These are phyloP conservation scores for Papilio polytes DNA, from an alignment of 1,140 invertebrate genomes.

Conservation along the genomic window DNA sequence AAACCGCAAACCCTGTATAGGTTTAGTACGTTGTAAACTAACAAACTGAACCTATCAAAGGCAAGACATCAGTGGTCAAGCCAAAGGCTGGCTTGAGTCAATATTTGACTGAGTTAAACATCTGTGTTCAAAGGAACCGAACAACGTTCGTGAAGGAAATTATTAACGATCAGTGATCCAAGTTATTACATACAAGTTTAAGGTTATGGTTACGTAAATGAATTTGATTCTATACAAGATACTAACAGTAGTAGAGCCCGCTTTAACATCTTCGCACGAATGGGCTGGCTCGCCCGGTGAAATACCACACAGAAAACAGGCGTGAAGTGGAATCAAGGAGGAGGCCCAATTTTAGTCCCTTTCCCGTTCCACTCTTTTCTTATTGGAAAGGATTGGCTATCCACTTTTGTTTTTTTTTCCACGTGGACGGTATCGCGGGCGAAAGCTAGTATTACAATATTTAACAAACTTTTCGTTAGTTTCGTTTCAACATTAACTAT, in stretches of 20 bases:
- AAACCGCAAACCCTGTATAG: background rate
- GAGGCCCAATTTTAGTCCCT: too few relatives aligned
- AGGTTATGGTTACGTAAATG: background rate
- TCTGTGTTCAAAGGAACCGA: constrained; percentile 3
- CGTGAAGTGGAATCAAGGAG: too few relatives aligned
- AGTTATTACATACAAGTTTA: background rate
- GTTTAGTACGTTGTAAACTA: constrained; percentile 1
- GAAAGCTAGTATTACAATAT: too few relatives aligned
- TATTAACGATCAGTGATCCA: background rate
- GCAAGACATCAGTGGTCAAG: constrained; percentile 22
- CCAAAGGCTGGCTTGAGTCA: constrained; percentile 20
- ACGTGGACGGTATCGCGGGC: too few relatives aligned
- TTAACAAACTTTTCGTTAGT: too few relatives aligned
- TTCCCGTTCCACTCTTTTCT: too few relatives aligned
- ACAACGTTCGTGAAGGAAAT: background rate
- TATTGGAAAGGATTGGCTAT: too few relatives aligned
- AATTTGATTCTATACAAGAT: background rate
- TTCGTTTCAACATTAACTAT: background rate
- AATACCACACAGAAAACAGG: too few relatives aligned
- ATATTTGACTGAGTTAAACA: constrained; percentile 17
- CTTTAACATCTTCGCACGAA: too few relatives aligned
- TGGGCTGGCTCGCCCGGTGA: too few relatives aligned
- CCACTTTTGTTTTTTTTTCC: too few relatives aligned
- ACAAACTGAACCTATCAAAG: constrained; percentile 26
- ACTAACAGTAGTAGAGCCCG: too few relatives aligned